phyloP scores from a whole-genome alignment of 2,888 invertebrate species.

The Eledona agricola region DNA sequence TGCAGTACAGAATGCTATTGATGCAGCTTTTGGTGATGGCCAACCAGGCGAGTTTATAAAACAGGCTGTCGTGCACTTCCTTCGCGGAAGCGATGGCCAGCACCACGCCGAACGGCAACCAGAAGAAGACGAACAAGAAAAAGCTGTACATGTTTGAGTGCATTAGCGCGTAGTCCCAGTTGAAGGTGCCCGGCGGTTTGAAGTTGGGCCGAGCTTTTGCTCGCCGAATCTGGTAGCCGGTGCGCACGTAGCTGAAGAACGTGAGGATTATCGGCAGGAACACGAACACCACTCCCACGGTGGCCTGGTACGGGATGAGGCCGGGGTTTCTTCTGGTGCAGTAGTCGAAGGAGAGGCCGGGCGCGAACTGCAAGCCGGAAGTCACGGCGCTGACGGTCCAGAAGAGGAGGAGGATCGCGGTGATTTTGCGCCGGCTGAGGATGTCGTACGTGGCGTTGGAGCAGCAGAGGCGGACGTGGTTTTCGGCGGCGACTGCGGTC shows the following conservation, averaged over 20 bases:
- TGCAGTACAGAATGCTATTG: conserved; percentile 72
- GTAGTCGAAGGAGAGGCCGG: conserved; percentile 73
- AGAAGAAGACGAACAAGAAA: conserved; percentile 69
- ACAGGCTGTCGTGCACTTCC: conserved; percentile 64
- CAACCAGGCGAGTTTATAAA: conserved; percentile 75
- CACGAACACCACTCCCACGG: conserved; percentile 68
- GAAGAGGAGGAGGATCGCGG: conserved; percentile 65
- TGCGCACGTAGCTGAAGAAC: conserved; percentile 65
- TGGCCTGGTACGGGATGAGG: conserved; percentile 67
- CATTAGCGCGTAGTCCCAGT: conserved; percentile 70
- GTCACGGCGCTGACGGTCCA: conserved; percentile 68
- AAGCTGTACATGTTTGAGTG: conserved; percentile 74
- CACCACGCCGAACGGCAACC: conserved; percentile 74
- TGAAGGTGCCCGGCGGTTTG: conserved; percentile 70
- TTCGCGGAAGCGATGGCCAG: conserved; percentile 67
- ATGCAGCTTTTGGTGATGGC: conserved; percentile 75
- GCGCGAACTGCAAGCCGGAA: conserved; percentile 70
- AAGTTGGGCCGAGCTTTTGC: conserved; percentile 68
- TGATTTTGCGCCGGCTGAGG: conserved; percentile 65
- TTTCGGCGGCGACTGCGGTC: conserved; percentile 72
- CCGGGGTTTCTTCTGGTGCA: conserved; percentile 68
- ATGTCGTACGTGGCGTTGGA: conserved; percentile 64
- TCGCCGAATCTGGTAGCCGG: conserved; percentile 65
- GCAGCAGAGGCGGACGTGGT: conserved; percentile 71
- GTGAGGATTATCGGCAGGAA: conserved; percentile 68